Percentiles rank a stretch among this genome's conserved stretches.
These are phyloP conservation scores for Nyctibius bracteatus DNA, from an alignment of 2,113 vertebrate species.

Conservation along the genomic window DNA sequence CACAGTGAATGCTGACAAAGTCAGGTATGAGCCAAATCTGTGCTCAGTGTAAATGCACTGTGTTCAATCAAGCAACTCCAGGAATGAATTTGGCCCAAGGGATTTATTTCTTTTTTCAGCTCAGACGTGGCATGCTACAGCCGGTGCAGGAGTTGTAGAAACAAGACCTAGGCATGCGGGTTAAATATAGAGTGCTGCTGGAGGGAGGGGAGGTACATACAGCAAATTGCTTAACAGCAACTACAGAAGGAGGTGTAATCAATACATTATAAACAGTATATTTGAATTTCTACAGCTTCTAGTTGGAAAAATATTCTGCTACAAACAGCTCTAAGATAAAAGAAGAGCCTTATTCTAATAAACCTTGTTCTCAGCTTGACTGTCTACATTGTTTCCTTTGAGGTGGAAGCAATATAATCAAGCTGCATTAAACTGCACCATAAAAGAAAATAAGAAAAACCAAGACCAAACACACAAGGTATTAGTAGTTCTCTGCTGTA, in stretches of 20 bases:
- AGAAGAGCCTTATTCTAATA: neutral
- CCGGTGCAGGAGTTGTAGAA: neutral
- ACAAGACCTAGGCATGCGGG: neutral
- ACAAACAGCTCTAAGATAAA: neutral
- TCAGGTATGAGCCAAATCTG: slow-evolving; percentile 39
- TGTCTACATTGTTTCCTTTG: neutral
- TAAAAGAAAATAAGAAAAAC: neutral
- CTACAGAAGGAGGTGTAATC: neutral
- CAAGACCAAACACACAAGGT: neutral
- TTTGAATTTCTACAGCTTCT: neutral
- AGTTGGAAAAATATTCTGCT: neutral
- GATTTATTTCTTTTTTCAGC: slow-evolving; percentile 30
- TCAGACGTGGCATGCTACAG: neutral
- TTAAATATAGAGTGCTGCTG: slow-evolving; percentile 21
- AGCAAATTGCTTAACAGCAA: neutral
- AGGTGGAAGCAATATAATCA: neutral
- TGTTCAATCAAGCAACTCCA: slow-evolving; percentile 6
- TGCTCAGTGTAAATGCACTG: neutral
- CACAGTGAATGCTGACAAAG: slow-evolving; percentile 32
- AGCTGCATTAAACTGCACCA: neutral
- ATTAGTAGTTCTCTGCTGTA: neutral
- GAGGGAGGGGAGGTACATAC: neutral
- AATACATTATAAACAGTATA: neutral
- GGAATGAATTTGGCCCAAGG: slow-evolving; percentile 36
- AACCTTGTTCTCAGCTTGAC: neutral